Evolutionary conservation across 2,888 invertebrate species (phyloP).

Genomic region (Yponomeuta plumbellus): DNA sequence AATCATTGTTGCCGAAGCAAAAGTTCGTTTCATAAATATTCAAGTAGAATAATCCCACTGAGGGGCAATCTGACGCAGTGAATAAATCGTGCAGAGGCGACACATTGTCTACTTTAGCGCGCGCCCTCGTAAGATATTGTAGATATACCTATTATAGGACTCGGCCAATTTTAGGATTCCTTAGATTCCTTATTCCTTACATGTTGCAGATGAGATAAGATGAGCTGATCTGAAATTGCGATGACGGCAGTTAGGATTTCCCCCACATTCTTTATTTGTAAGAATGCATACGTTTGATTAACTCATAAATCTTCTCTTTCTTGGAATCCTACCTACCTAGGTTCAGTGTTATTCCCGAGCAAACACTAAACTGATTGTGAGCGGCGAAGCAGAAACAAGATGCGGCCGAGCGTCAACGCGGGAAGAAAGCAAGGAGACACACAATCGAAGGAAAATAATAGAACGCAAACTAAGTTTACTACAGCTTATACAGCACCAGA

Average conservation of each 20-base stretch:
- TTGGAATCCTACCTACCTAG: too few species aligned
- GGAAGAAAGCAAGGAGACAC: not conserved
- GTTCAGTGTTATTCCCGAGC: not conserved
- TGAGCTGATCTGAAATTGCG: too few species aligned
- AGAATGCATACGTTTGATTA: too few species aligned
- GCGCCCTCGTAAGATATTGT: not conserved
- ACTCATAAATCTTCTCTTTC: too few species aligned
- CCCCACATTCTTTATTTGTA: too few species aligned
- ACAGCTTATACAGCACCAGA: not conserved
- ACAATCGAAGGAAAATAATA: not conserved
- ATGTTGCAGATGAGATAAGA: not conserved
- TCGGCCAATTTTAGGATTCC: not conserved
- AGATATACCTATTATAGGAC: not conserved
- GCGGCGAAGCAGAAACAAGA: not conserved
- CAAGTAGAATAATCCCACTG: not conserved
- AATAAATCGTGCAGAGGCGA: slow-evolving; percentile 1
- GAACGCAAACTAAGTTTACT: not conserved
- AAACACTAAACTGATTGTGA: not conserved
- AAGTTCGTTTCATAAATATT: slow-evolving; percentile 1
- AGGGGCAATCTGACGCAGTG: not conserved
- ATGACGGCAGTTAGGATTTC: too few species aligned
- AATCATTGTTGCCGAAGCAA: not conserved
- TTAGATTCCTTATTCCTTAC: not conserved
- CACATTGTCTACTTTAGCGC: not conserved
- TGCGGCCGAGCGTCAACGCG: not conserved